Evolutionary conservation across 2,888 invertebrate species (phyloP).

Genomic region (Hypolimnas misippus): DNA sequence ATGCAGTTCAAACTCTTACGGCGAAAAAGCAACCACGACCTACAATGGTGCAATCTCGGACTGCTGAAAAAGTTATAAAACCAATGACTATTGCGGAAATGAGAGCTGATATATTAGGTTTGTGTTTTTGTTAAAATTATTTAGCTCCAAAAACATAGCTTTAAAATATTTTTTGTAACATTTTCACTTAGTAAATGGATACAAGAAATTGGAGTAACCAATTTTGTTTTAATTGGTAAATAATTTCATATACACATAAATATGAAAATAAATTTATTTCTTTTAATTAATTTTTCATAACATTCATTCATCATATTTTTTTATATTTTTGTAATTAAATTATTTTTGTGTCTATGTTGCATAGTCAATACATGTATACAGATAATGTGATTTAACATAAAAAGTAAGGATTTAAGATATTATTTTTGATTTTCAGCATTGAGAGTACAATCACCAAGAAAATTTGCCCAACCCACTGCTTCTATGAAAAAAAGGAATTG

Average conservation of each 20-base stretch:
- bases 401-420: not conserved
- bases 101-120: constrained; percentile 58
- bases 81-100: constrained; percentile 70
- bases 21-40: constrained; percentile 58
- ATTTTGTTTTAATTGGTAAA: too few relatives aligned
- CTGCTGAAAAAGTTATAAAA: constrained; percentile 57
- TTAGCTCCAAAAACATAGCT: too few relatives aligned
- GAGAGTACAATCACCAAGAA: constrained; percentile 52
- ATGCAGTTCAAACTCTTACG: constrained; percentile 55
- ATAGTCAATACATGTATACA: not conserved
- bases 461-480: constrained; percentile 44
- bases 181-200: too few relatives aligned
- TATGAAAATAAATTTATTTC: too few relatives aligned
- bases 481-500: constrained; percentile 64
- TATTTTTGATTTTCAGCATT: constrained; percentile 56
- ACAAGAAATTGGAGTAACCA: too few relatives aligned
- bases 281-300: too few relatives aligned
- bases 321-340: too few relatives aligned
- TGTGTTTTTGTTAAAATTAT: constrained; percentile 1
- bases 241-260: too few relatives aligned
- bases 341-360: not conserved
- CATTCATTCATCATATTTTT: too few relatives aligned
- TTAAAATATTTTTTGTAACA: too few relatives aligned
- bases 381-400: not conserved
- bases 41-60: constrained; percentile 52